These are phyloP conservation scores for Macheiramphus alcinus DNA, from an alignment of 2,113 vertebrate species.

Conservation along the genomic window DNA sequence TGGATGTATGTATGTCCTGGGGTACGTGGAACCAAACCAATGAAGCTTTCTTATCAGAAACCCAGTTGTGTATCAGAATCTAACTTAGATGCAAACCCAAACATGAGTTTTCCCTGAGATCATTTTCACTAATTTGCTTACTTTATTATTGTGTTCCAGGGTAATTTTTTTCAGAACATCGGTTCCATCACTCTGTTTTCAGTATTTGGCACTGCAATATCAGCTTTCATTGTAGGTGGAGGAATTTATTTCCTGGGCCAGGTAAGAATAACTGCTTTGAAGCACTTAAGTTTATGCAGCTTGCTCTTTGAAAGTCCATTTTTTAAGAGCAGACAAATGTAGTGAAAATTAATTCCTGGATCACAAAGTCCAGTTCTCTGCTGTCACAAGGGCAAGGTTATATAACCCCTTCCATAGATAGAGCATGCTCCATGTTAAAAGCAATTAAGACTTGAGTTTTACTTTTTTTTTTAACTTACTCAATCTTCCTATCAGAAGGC, in stretches of 20 bases:
- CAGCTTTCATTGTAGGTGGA: constrained; percentile 96
- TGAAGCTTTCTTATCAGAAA: not conserved
- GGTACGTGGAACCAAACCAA: not conserved
- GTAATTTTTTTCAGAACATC: constrained; percentile 99
- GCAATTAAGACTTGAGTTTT: not conserved
- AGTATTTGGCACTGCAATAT: constrained; percentile 95
- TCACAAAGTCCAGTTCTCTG: not conserved
- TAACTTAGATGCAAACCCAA: not conserved
- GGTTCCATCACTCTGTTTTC: constrained; percentile 97
- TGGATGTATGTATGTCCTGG: not conserved
- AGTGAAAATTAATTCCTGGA: not conserved
- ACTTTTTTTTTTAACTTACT: not conserved
- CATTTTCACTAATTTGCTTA: not conserved
- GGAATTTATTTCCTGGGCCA: constrained; percentile 97
- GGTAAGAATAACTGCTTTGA: constrained; percentile 74
- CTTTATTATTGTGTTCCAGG: constrained; percentile 73
- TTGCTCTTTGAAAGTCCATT: not conserved
- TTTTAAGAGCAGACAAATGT: not conserved
- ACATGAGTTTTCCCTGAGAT: not conserved
- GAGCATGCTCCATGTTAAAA: not conserved
- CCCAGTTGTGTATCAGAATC: not conserved
- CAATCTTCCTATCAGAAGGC: not conserved
- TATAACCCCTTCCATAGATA: not conserved
- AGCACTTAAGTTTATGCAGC: not conserved
- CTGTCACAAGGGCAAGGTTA: not conserved